Evolutionary conservation across 2,113 vertebrate species (phyloP).

Genomic region (Gymnarchus niloticus): DNA sequence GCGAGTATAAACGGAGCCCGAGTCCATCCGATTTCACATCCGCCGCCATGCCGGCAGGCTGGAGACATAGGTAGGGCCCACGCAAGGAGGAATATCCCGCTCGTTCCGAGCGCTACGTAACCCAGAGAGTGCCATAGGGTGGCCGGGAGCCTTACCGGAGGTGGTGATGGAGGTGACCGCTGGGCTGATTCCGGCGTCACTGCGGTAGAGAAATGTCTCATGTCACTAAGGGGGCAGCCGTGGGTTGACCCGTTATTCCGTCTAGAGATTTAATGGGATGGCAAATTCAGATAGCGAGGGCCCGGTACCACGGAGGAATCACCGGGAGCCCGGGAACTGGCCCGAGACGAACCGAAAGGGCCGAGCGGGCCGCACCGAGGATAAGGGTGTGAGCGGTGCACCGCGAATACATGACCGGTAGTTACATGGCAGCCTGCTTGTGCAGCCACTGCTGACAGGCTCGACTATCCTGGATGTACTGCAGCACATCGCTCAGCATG

Average conservation of each 20-base stretch:
- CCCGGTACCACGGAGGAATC: no score
- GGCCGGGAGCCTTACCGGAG: conserved; percentile 69
- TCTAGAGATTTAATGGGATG: no score
- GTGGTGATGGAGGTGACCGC: conserved; percentile 76
- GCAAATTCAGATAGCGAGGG: no score
- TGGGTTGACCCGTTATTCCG: no score
- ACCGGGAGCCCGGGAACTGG: no score
- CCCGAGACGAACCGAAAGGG: not conserved
- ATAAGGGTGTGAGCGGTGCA: not conserved
- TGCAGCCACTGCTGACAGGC: conserved; percentile 98
- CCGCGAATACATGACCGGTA: no score
- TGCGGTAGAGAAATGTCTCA: conserved; percentile 54
- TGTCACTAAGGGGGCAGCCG: conserved; percentile 23
- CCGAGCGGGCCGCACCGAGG: not conserved
- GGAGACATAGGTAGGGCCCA: not conserved
- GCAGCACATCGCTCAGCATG: conserved; percentile 88
- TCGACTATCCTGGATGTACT: conserved; percentile 90
- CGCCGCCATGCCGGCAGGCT: not conserved
- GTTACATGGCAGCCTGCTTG: conserved; percentile 90
- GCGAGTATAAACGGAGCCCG: not conserved
- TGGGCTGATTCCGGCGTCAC: conserved; percentile 88
- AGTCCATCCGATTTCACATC: not conserved
- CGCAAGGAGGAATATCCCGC: conserved; percentile 19
- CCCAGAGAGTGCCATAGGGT: conserved; percentile 32
- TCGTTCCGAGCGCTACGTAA: conserved; percentile 32